phyloP scores from a whole-genome alignment of 2,797 vertebrate species.

The Hipposideros larvatus region DNA sequence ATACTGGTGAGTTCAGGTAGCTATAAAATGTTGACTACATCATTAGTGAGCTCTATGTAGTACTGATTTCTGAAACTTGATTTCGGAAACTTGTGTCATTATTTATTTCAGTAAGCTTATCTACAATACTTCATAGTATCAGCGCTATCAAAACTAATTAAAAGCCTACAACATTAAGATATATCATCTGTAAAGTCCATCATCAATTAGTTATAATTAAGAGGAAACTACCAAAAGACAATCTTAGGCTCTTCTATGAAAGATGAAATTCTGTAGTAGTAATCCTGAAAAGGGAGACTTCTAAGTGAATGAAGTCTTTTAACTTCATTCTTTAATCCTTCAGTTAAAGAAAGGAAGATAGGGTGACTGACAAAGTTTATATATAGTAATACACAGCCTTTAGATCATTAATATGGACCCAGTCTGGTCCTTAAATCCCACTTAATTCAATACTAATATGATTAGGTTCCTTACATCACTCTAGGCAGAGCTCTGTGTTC shows the following conservation, averaged over 20 bases:
- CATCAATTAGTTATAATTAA: background rate
- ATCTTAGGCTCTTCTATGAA: background rate
- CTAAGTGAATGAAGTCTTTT: background rate
- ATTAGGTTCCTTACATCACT: background rate
- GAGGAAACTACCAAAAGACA: conserved; percentile 19
- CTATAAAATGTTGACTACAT: background rate
- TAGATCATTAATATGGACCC: background rate
- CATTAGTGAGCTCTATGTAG: background rate
- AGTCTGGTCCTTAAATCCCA: conserved; percentile 10
- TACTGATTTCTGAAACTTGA: conserved; percentile 7
- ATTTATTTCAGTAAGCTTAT: conserved; percentile 23
- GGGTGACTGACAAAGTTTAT: background rate
- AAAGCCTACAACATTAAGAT: background rate
- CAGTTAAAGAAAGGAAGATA: background rate
- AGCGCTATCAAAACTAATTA: conserved; percentile 46
- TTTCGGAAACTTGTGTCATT: background rate
- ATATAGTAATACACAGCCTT: background rate
- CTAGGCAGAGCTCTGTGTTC: background rate
- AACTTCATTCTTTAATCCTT: conserved; percentile 1
- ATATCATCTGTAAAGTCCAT: background rate
- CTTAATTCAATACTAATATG: background rate
- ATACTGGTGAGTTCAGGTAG: conserved; percentile 24
- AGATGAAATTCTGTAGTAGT: background rate
- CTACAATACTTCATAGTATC: background rate
- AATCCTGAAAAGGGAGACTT: background rate